These are phyloP conservation scores for Sceloporus undulatus DNA, from an alignment of 2,113 vertebrate species.

Conservation along the genomic window DNA sequence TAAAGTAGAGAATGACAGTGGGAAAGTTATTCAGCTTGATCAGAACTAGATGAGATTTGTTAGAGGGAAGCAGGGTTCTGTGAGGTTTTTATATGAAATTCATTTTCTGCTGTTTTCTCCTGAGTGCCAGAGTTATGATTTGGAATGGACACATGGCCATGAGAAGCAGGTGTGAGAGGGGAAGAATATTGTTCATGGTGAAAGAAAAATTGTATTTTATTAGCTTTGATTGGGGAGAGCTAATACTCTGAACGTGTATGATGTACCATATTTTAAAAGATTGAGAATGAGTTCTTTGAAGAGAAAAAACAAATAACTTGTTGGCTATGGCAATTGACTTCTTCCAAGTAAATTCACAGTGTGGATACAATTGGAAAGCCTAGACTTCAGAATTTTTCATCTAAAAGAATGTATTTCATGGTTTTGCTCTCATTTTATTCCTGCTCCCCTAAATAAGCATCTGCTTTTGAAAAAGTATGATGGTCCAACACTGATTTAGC, in stretches of 20 bases:
- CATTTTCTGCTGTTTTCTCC: slow-evolving; percentile 33
- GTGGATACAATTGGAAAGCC: not conserved
- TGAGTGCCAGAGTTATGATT: slow-evolving; percentile 26
- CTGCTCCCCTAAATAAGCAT: not conserved
- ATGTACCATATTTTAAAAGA: slow-evolving; percentile 12
- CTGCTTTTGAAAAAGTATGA: not conserved
- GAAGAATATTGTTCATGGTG: not conserved
- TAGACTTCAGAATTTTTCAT: slow-evolving; percentile 6
- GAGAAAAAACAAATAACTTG: not conserved
- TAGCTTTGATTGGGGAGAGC: slow-evolving; percentile 34
- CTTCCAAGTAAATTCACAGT: slow-evolving; percentile 16
- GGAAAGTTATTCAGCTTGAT: slow-evolving; percentile 19
- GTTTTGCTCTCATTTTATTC: not conserved
- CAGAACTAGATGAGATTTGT: slow-evolving; percentile 8
- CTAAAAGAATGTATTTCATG: too few relatives aligned
- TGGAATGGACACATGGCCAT: not conserved
- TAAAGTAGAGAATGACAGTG: slow-evolving; percentile 15
- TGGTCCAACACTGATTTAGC: not conserved
- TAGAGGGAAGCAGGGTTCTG: slow-evolving; percentile 30
- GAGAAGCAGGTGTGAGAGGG: not conserved
- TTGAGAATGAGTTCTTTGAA: slow-evolving; percentile 12
- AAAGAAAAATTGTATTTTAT: slow-evolving; percentile 33
- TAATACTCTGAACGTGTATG: slow-evolving; percentile 6
- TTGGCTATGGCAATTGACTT: slow-evolving; percentile 16
- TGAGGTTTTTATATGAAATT: slow-evolving; percentile 28